Conservation (phyloP, 1,140 invertebrate species). For the Manduca sexta region DNA sequence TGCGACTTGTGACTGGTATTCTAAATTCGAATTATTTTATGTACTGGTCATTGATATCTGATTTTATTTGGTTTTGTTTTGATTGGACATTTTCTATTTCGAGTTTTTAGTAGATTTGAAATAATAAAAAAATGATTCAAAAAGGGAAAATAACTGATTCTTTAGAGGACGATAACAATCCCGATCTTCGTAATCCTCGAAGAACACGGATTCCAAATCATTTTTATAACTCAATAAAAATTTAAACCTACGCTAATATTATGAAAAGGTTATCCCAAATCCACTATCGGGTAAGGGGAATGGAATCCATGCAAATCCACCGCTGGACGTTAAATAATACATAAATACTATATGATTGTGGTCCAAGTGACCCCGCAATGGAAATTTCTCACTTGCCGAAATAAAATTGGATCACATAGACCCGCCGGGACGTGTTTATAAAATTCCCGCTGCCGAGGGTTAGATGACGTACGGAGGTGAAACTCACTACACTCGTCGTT, state of each 20-base stretch:
- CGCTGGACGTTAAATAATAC: conserved; percentile 53
- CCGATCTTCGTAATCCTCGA: no score
- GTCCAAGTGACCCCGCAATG: conserved; percentile 40
- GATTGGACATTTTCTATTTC: no score
- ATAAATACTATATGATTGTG: conserved; percentile 37
- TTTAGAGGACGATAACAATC: not conserved
- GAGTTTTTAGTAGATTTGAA: no score
- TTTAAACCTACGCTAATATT: conserved; percentile 18
- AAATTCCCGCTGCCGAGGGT: conserved; percentile 38
- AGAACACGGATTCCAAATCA: conserved; percentile 6
- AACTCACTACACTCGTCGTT: conserved; percentile 1
- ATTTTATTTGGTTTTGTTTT: no score
- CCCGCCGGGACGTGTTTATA: conserved; percentile 32
- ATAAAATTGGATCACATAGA: conserved; percentile 53
- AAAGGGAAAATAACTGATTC: no score
- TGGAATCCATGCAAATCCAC: conserved; percentile 46
- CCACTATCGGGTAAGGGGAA: conserved; percentile 18
- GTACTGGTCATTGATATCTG: no score
- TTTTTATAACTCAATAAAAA: conserved; percentile 16
- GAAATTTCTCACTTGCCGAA: conserved; percentile 51
- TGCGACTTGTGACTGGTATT: no score
- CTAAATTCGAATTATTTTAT: no score
- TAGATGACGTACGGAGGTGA: conserved; percentile 18
- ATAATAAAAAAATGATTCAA: no score
- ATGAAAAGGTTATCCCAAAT: conserved; percentile 23